Base-by-base conservation (phyloP, 2,888 invertebrate genomes). In the Epistrophe grossulariae region DNA sequence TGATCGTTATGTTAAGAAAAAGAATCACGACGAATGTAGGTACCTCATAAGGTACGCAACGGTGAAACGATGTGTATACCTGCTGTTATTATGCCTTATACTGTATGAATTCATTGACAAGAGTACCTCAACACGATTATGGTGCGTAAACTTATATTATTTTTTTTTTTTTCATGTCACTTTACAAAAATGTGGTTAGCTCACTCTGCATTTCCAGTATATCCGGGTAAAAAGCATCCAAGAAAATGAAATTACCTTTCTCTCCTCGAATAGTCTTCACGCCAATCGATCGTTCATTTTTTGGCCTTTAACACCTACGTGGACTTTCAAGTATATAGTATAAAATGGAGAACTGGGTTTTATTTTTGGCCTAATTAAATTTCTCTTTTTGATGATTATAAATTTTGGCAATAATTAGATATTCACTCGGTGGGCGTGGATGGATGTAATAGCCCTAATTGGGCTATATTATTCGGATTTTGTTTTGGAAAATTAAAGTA, bases 211-310 rank as follows among this genome's bases (percentile, higher is more conserved):
- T 35, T 59, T 70, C 17, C 52, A 17, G 38, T 50, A 38, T 35
- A 60, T 74, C 62, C 73, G 73, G 74, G 62, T 52, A 19, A 17
- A 24, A n/a, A n/a, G 38, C 50, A 15, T 70, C 24, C 55, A 68
- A 31, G 40, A 19, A 68, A 60, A 74, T 31, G 9, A 59, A 80
- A 74, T 80, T 62, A 28, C 79, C 64, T 79, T 81, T 81, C 74
- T 68, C 73, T 74, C 60, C 52, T n/a, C 8, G 13, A 55, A 60
- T 17, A 4, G 50, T 17, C 35, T 72, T 60, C 11, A 38, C 38
- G 70, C 50, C 55, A 45, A 77, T 17, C 35, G 48, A 66, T 77
- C 38, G 55, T 17, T 40, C 8, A 40, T 55, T 70, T 50, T 59
- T 59, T 66, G 72, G 59, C 48, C 59, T 72, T 40, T 40, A 48